Base-by-base conservation (phyloP, 2,888 invertebrate genomes). In the Idaea biselata region DNA sequence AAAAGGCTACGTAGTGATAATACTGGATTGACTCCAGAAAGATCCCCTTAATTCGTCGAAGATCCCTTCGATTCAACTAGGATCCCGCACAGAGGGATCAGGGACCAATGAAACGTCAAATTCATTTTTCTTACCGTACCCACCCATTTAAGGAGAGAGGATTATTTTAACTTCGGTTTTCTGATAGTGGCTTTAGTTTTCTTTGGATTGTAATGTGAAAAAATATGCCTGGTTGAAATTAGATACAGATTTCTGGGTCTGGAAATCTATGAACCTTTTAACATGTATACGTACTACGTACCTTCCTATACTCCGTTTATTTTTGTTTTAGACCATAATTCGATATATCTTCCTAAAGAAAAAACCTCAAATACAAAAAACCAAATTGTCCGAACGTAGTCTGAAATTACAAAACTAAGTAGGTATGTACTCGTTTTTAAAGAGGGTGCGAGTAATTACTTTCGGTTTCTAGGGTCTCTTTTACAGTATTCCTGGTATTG, bases 61-160 rank as follows among this genome's bases (percentile, higher is more conserved):
- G 44, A 44, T 44, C 44, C 44, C 44, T 11, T 14, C 44, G 44
- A 44, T 44, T 44, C 44, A 14, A 44, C 44, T 44, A 44, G 0
- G 44, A 14, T 14, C 44, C 68, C 73, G 64, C 74, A 72, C 74
- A 76, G 70, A 66, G 66, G 74, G 71, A 74, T 74, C 71, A 72
- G 73, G 61, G 68, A 63, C 65, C 80, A 74, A 79, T 79, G 78
- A 78, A 66, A 70, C 77, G 79, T 75, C 74, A 81, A 82, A 83
- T 82, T 81, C 77, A 75, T 77, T 80, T 72, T 58, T 58, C 60
- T 64, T 58, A 60, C 62, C 59, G 60, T 57, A 62, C 60, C 54
- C 61, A 59, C 58, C 55, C 18, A 58, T 18, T 59, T 61, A 62
- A 60, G 60, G 61, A 57, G 58, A 57, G 56, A 16, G 61, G 60